Evolutionary conservation across 1,140 invertebrate species (phyloP), one percentile per base, ranked within the genome.

Genomic region (Orchesella cincta): DNA sequence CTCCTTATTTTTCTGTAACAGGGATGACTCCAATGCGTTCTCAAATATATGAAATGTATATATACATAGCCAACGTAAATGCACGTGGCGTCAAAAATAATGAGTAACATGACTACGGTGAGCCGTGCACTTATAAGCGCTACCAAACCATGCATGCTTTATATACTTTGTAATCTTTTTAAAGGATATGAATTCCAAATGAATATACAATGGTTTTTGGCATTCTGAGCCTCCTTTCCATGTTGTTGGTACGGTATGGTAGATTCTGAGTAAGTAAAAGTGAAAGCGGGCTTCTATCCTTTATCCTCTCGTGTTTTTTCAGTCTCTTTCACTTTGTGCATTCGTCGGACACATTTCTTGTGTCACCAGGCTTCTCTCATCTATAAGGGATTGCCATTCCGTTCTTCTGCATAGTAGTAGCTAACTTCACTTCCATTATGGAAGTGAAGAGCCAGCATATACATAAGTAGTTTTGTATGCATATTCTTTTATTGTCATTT

Each of bases 21-120:
- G 8, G 8, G 8, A 3, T 12, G 8, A 3, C 52, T 57, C 52
- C 23, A 18, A 14, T 46, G 5, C 18, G 18, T 5, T 46, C 5
- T 5, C 39, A 46, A 8, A 8, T 5, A 3, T 57, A 26, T 16
- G 12, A 26, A 18, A 18, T 18, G 12, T 57, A 57, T 57, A n/a
- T 16, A 26, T 26, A 57, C 54, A 16, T 23, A 20, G 20, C 12
- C 54, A 31, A 67, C 29, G 31, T 31, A 67, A 67, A 33, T 67
- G 62, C 62, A 67, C 31, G 31, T 67, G 62, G 62, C 31, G 31
- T 33, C 52, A 57, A 67, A 67, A 67, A 67, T 31, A 67, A 67
- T 67, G 62, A 67, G n/a, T 67, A n/a, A 67, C 31, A 33, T 67
- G 26, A 31, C 28, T 31, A 67, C 62, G 29, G 33, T 67, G 12